These are phyloP conservation scores for Puffinus mauretanicus DNA, from an alignment of 2,113 vertebrate species.

Conservation along the genomic window DNA sequence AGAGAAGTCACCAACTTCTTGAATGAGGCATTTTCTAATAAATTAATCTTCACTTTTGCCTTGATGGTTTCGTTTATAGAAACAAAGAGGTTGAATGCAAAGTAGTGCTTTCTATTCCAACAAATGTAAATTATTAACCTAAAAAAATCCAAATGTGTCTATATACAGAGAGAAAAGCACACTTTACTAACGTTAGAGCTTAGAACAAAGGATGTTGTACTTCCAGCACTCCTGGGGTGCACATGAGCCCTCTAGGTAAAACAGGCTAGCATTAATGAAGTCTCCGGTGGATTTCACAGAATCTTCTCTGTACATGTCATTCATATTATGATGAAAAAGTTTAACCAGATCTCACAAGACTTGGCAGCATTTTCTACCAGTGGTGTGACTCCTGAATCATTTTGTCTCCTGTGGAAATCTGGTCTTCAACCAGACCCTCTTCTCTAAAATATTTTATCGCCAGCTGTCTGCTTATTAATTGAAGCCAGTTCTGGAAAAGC, in stretches of 20 bases:
- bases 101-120: neutral
- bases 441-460: neutral
- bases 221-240: neutral
- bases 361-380: neutral
- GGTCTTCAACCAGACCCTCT: neutral
- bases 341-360: neutral
- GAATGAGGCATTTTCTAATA: neutral
- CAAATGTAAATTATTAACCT: neutral
- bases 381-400: neutral
- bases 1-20: neutral
- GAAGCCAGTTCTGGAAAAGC: neutral
- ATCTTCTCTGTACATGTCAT: neutral
- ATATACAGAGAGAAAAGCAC: neutral
- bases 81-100: neutral
- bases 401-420: neutral
- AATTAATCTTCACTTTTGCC: neutral
- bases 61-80: neutral
- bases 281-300: neutral
- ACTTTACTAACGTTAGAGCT: neutral
- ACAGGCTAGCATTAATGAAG: neutral
- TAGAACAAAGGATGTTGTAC: neutral
- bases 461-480: neutral
- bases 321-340: neutral
- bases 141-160: neutral
- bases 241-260: neutral